Percentiles rank a stretch among this genome's conserved stretches.
Conservation (phyloP, 2,113 vertebrate species). For the Xerus inauris region DNA sequence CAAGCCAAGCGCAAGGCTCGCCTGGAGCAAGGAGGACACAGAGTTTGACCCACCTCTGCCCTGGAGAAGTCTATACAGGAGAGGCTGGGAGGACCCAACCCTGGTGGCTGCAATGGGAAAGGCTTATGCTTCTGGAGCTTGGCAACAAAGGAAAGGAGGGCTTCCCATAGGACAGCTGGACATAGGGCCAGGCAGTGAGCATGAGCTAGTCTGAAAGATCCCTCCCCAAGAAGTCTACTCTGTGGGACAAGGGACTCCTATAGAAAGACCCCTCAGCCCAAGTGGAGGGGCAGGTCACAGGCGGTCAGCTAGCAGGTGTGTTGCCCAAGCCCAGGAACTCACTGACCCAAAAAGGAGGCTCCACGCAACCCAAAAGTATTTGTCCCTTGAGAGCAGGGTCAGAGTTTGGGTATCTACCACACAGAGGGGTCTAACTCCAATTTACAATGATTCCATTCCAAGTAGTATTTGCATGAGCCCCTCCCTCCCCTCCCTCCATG, state of each 20-base stretch:
- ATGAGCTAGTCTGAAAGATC: neutral
- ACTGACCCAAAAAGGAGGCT: neutral
- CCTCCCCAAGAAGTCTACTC: neutral
- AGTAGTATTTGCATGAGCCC: neutral
- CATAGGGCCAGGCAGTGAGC: too few relatives aligned
- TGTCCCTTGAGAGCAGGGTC: neutral
- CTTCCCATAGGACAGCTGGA: neutral
- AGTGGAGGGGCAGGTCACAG: neutral
- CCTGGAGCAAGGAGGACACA: neutral
- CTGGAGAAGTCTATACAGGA: neutral
- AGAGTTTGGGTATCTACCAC: neutral
- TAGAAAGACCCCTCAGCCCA: neutral
- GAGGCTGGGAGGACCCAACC: neutral
- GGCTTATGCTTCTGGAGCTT: neutral
- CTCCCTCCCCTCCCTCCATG: rapidly evolving
- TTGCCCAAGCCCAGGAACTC: neutral
- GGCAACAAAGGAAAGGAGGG: neutral
- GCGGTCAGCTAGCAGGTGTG: neutral
- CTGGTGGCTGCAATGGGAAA: neutral
- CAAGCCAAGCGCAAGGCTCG: neutral
- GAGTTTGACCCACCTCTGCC: neutral
- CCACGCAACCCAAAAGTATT: neutral
- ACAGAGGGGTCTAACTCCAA: neutral
- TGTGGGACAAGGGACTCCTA: neutral
- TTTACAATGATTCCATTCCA: neutral